Base-by-base conservation (phyloP, 2,797 vertebrate species). In the Manis javanica region DNA sequence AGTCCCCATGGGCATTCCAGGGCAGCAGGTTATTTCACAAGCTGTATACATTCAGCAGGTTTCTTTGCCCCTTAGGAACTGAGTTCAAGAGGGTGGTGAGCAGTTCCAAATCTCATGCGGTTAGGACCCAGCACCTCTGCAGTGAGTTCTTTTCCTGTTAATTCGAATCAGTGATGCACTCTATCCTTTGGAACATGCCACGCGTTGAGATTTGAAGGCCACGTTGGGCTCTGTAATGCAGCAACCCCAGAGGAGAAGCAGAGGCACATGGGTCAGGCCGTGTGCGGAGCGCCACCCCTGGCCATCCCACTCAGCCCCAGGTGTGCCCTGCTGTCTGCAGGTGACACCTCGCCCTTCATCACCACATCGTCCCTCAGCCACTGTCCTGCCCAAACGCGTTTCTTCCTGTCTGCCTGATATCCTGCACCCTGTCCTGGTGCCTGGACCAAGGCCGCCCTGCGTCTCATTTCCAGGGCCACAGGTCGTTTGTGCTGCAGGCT, bases 141-240 rank as follows among this genome's bases (percentile, higher is more conserved):
- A 26, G 3, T 11, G 14, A 29, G 7, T 18, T 10, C 31, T 2
- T 82, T 3, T 7, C 51, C 31, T 39, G 0, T n/a, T 23, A 29
- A 37, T 26, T 24, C 46, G 21, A 14, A 5, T 0, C 5, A 59
- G 1, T 0, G 37, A 21, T 3, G 18, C 24, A 2, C 16, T 71
- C 39, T 3, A 4, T 10, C 66, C 16, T 31, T 29, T 24, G 34
- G 15, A 66, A 39, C 37, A 29, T 14, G 26, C 63, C 7, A 7
- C 0, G 37, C 5, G 2, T 5, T 37, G 34, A 14, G 12, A 59
- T 2, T 11, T n/a, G 39, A 49, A 18, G 46, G 7, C 8, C 1
- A 2, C 0, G n/a, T 18, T 24, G 0, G 24, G 13, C 29, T 59
- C 26, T 37, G 26, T 2, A 26, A 31, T 1, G 23, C 15, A 3